Evolutionary conservation across 2,888 invertebrate genomes (phyloP).

Genomic region (Brachyopa scutellaris): DNA sequence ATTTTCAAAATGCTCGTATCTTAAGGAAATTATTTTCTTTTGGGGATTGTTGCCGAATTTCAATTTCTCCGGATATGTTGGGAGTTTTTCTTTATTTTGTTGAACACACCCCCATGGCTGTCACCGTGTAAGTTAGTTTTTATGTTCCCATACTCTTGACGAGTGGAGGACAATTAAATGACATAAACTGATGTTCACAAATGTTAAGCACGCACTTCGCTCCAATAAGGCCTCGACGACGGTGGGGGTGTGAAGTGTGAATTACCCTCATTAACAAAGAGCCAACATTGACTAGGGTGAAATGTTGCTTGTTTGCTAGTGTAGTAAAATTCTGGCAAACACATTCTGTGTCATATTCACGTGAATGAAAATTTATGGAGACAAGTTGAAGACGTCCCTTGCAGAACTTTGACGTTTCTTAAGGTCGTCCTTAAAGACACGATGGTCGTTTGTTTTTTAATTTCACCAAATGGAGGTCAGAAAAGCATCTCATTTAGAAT

Average conservation of each 20-base stretch:
- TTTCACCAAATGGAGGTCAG: background rate
- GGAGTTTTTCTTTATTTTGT: background rate
- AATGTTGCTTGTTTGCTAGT: constrained; percentile 49
- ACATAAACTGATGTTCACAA: constrained; percentile 66
- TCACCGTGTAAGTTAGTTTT: constrained; percentile 34
- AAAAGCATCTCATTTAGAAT: constrained; percentile 4
- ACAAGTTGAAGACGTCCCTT: constrained; percentile 18
- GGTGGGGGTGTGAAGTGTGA: constrained; percentile 21
- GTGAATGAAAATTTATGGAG: constrained; percentile 45
- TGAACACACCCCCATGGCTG: background rate
- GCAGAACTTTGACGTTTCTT: constrained; percentile 11
- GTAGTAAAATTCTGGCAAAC: constrained; percentile 9
- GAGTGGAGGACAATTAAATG: constrained; percentile 49
- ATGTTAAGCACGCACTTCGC: constrained; percentile 69
- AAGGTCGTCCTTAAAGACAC: constrained; percentile 12
- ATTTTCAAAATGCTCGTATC: constrained; percentile 41
- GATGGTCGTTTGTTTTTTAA: constrained; percentile 2
- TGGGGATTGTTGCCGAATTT: constrained; percentile 6
- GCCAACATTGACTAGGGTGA: constrained; percentile 16
- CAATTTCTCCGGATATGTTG: background rate
- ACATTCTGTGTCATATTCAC: constrained; percentile 33
- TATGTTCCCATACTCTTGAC: constrained; percentile 3
- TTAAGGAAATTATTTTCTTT: constrained; percentile 9
- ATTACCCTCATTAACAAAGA: constrained; percentile 59
- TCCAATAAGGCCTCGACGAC: constrained; percentile 5